phyloP scores from a whole-genome alignment of 1,140 invertebrate genomes.

The Calliopsis andreniformis region DNA sequence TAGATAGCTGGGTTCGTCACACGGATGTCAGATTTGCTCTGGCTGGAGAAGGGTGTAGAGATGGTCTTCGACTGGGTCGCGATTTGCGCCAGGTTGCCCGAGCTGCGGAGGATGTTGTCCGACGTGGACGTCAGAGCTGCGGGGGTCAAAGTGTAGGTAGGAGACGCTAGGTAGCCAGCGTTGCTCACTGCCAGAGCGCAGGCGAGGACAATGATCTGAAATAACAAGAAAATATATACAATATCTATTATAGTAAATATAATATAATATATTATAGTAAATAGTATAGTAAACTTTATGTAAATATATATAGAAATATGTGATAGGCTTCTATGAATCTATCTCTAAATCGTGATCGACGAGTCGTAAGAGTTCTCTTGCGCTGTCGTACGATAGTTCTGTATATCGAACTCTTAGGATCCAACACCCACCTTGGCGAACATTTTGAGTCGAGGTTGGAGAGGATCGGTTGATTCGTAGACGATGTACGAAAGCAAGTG shows the following conservation, averaged over 20 bases:
- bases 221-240: slow-evolving; percentile 67
- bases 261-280: neutral
- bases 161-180: slow-evolving; percentile 71
- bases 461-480: slow-evolving; percentile 45
- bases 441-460: slow-evolving; percentile 32
- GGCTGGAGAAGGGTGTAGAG: slow-evolving; percentile 86
- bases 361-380: no score
- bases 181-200: slow-evolving; percentile 75
- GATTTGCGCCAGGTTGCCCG: slow-evolving; percentile 85
- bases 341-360: no score
- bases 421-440: slow-evolving; percentile 63
- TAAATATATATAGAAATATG: no score
- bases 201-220: slow-evolving; percentile 80
- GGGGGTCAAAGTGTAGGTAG: slow-evolving; percentile 63
- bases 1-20: slow-evolving; percentile 84
- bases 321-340: no score
- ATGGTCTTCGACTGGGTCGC: slow-evolving; percentile 85
- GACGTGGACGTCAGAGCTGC: slow-evolving; percentile 84
- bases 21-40: slow-evolving; percentile 84
- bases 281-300: no score
- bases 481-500: slow-evolving; percentile 37
- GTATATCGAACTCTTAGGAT: slow-evolving; percentile 11
- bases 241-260: neutral
- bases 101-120: slow-evolving; percentile 84
- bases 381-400: no score